Percentiles rank a stretch among this genome's conserved stretches.
Evolutionary conservation across 2,888 invertebrate species (phyloP).

Genomic region (Osmoderma eremita): DNA sequence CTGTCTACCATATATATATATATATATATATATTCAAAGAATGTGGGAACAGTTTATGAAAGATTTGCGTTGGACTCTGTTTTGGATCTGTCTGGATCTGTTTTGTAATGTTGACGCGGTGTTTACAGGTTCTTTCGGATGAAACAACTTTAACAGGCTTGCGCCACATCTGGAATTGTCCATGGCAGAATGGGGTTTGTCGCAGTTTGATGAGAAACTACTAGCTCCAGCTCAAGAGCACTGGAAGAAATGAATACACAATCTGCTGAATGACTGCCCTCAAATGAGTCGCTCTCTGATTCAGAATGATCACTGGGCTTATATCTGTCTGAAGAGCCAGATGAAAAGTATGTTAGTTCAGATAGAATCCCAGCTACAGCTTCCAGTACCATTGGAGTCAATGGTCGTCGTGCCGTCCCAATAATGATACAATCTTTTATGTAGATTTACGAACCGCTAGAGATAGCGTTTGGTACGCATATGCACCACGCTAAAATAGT

Average conservation of each 20-base stretch:
- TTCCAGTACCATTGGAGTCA: slow-evolving; percentile 5
- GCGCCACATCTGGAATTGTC: background rate
- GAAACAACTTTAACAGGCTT: background rate
- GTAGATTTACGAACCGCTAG: too few relatives aligned
- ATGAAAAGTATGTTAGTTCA: background rate
- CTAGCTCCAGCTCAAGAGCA: background rate
- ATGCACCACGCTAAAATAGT: background rate
- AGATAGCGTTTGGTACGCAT: background rate
- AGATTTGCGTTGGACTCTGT: background rate
- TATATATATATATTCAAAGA: slow-evolving; percentile 3
- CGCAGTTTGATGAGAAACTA: slow-evolving; percentile 6
- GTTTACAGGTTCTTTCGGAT: background rate
- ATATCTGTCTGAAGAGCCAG: slow-evolving; percentile 4
- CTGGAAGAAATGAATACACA: background rate
- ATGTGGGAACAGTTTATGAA: slow-evolving; percentile 10
- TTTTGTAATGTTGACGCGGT: background rate
- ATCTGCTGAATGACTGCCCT: too few relatives aligned
- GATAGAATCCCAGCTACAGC: background rate
- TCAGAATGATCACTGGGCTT: background rate
- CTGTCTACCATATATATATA: slow-evolving; percentile 4
- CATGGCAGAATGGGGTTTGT: background rate
- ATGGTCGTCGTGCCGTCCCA: background rate
- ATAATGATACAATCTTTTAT: too few relatives aligned
- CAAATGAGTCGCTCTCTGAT: background rate
- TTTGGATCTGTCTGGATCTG: too few relatives aligned